These are phyloP conservation scores for Pseudanteris insignis DNA, from an alignment of 2,888 invertebrate species.

Conservation along the genomic window DNA sequence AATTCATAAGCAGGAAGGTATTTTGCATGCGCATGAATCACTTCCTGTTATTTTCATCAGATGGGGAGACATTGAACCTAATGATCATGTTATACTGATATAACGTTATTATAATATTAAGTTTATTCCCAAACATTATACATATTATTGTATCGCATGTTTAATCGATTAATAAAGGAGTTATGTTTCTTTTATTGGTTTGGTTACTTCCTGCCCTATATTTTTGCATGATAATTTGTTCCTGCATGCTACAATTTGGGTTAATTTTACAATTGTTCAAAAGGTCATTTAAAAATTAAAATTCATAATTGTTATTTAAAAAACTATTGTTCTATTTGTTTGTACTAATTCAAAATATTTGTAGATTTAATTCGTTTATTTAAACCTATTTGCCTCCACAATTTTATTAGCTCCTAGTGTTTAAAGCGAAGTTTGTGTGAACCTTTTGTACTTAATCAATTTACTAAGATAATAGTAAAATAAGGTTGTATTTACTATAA, in stretches of 20 bases:
- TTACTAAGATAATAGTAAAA: no score
- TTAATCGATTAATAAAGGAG: conserved; percentile 57
- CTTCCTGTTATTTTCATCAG: conserved; percentile 50
- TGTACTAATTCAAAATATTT: no score
- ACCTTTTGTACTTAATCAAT: no score
- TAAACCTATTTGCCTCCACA: no score
- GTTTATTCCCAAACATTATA: conserved; percentile 42
- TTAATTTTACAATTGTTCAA: no score
- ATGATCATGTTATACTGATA: conserved; percentile 23
- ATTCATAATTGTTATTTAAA: no score
- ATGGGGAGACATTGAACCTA: conserved; percentile 19
- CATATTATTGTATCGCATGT: conserved; percentile 61
- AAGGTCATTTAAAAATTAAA: no score
- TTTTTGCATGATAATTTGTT: conserved; percentile 55
- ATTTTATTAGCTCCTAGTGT: no score
- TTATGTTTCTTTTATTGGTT: conserved; percentile 59
- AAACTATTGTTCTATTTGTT: no score
- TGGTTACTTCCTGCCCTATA: conserved; percentile 58
- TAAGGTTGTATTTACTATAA: no score
- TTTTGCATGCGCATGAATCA: conserved; percentile 58
- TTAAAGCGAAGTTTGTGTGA: no score
- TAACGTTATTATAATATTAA: conserved; percentile 37
- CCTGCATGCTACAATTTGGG: conserved; percentile 47
- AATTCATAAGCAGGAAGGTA: conserved; percentile 18
- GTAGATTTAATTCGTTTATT: no score